Evolutionary conservation across 92 coral and sea anemone species (phyloP).

Genomic region (Parazoanthus swiftii): DNA sequence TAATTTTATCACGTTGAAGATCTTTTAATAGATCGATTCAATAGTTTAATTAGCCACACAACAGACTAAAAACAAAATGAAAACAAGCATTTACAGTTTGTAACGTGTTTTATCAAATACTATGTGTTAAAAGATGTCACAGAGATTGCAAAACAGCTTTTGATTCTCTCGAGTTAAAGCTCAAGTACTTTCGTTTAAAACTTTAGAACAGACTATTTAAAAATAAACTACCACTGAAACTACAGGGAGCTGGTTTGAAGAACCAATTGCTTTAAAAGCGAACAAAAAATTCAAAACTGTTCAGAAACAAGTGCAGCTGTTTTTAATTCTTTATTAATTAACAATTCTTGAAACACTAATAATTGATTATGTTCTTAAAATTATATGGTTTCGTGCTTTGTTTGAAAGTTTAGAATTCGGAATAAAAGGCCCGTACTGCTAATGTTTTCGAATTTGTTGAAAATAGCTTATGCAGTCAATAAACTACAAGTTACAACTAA

Average conservation of each 20-base stretch:
- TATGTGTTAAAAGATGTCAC: not conserved
- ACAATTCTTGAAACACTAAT: conserved; percentile 5
- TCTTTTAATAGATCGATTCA: not conserved
- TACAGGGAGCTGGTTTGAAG: not conserved
- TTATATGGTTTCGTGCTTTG: not conserved
- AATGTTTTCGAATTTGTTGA: not conserved
- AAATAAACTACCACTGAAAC: not conserved
- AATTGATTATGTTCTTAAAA: conserved; percentile 27
- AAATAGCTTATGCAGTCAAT: not conserved
- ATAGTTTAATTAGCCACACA: conserved; percentile 2
- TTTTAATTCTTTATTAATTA: conserved; percentile 20
- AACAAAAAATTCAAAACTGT: not conserved
- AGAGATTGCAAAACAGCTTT: not conserved
- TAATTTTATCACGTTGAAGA: conserved; percentile 13
- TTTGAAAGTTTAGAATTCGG: not conserved
- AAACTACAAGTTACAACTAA: not conserved
- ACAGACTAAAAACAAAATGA: not conserved
- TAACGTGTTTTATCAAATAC: not conserved
- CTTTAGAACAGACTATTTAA: not conserved
- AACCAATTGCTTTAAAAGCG: not conserved
- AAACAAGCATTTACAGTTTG: not conserved
- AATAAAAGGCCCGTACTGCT: not conserved
- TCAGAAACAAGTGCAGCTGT: conserved; percentile 14
- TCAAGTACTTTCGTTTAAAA: not conserved
- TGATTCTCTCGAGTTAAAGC: not conserved